Evolutionary conservation across 2,113 vertebrate species (phyloP).

Genomic region (Mormyrus lacerda): DNA sequence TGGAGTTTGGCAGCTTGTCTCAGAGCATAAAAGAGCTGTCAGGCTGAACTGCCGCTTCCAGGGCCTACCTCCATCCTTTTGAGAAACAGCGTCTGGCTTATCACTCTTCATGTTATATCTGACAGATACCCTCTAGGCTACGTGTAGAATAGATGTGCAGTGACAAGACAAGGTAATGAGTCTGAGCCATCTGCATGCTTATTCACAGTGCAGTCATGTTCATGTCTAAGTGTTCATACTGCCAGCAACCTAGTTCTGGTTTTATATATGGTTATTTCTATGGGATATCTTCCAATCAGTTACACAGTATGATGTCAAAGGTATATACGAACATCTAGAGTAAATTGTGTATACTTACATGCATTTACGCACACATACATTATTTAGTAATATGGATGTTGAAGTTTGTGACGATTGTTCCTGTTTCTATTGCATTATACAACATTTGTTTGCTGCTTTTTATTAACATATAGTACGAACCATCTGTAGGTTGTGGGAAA

Average conservation of each 20-base stretch:
- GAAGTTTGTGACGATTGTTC: neutral
- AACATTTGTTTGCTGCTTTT: neutral
- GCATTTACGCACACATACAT: neutral
- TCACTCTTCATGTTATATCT: neutral
- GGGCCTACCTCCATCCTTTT: neutral
- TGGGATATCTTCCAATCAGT: neutral
- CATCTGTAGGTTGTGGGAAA: neutral
- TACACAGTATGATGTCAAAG: neutral
- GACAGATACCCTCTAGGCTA: neutral
- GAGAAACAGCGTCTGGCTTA: neutral
- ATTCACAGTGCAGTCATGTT: neutral
- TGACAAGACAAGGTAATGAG: conserved; percentile 25
- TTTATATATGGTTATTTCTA: neutral
- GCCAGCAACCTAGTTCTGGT: neutral
- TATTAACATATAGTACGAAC: neutral
- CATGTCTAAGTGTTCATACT: neutral
- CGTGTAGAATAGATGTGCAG: conserved; percentile 5
- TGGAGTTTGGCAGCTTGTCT: conserved; percentile 4
- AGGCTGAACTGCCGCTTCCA: neutral
- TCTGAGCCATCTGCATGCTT: neutral
- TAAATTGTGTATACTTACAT: neutral
- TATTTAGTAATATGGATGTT: neutral
- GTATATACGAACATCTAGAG: neutral
- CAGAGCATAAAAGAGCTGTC: neutral
- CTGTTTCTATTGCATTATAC: neutral